Evolutionary conservation across 2,113 vertebrate genomes (phyloP).

Genomic region (Uria lomvia): DNA sequence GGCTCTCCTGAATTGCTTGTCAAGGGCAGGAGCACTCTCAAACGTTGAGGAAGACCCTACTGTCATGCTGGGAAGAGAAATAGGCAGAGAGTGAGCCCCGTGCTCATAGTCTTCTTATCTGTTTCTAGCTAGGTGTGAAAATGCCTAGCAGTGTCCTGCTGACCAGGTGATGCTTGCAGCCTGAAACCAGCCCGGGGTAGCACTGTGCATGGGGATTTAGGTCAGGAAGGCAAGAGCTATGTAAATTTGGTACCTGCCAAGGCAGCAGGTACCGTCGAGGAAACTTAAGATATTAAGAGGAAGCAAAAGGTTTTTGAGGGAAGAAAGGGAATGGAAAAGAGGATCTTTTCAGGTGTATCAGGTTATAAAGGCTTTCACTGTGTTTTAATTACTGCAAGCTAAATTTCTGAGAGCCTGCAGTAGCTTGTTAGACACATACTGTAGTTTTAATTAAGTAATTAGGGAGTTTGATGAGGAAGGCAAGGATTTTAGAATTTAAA

Average conservation of each 20-base stretch:
- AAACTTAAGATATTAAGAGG: background rate
- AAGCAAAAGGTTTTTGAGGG: background rate
- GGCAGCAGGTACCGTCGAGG: background rate
- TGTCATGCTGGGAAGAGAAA: background rate
- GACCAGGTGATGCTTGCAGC: background rate
- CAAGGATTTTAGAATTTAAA: slow-evolving; percentile 21
- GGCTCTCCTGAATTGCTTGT: background rate
- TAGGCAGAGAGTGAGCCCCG: accelerated
- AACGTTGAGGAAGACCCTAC: background rate
- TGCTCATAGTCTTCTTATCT: background rate
- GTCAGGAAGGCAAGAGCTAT: background rate
- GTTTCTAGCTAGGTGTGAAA: background rate
- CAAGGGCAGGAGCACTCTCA: background rate
- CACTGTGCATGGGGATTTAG: background rate
- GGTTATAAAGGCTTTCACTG: background rate
- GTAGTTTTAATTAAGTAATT: slow-evolving; percentile 35
- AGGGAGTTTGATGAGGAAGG: slow-evolving; percentile 1
- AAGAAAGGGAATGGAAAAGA: background rate
- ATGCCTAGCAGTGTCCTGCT: background rate
- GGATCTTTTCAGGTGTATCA: background rate
- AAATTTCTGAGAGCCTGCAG: background rate
- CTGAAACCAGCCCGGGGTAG: background rate
- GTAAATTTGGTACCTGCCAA: background rate
- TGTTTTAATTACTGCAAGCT: slow-evolving; percentile 18
- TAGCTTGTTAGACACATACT: background rate